Conservation (phyloP, 2,113 vertebrate genomes). For the Dromaius novaehollandiae region DNA sequence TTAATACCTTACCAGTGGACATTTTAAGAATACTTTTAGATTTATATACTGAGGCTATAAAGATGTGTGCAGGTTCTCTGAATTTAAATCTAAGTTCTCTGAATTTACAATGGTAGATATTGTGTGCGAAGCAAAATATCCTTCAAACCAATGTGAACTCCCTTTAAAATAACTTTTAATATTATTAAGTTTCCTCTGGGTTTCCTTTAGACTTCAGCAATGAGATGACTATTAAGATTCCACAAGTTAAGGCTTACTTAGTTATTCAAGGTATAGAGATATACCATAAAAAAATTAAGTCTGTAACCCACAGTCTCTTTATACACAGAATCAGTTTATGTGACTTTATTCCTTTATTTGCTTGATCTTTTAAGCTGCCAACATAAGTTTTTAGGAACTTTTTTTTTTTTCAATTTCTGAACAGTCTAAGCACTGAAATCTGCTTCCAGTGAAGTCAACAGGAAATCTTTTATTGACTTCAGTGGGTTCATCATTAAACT, state of each 20-base stretch:
- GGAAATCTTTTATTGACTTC: slow-evolving; percentile 14
- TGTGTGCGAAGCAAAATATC: slow-evolving; percentile 71
- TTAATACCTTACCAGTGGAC: slow-evolving; percentile 40
- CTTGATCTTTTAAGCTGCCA: slow-evolving; percentile 29
- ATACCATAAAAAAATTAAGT: slow-evolving; percentile 55
- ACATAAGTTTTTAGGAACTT: background rate
- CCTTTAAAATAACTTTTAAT: slow-evolving; percentile 81
- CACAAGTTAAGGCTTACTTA: slow-evolving; percentile 61
- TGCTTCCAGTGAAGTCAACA: background rate
- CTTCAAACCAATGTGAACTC: slow-evolving; percentile 74
- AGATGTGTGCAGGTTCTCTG: slow-evolving; percentile 59
- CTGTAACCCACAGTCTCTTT: slow-evolving; percentile 51
- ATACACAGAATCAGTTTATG: slow-evolving; percentile 44
- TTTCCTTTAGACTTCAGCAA: slow-evolving; percentile 76
- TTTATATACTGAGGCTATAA: slow-evolving; percentile 63
- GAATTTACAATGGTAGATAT: slow-evolving; percentile 76
- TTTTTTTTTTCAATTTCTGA: background rate
- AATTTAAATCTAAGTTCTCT: slow-evolving; percentile 60
- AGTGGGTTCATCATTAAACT: background rate
- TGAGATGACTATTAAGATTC: slow-evolving; percentile 74
- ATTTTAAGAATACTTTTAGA: slow-evolving; percentile 46
- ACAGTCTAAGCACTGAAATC: background rate
- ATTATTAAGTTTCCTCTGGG: slow-evolving; percentile 78
- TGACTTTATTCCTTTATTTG: slow-evolving; percentile 42
- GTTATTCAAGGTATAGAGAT: slow-evolving; percentile 56